A percentile compares a stretch with the other conserved stretches of the same genome.
Conservation (phyloP, 1,140 invertebrate genomes). For the Trialeurodes vaporariorum region DNA sequence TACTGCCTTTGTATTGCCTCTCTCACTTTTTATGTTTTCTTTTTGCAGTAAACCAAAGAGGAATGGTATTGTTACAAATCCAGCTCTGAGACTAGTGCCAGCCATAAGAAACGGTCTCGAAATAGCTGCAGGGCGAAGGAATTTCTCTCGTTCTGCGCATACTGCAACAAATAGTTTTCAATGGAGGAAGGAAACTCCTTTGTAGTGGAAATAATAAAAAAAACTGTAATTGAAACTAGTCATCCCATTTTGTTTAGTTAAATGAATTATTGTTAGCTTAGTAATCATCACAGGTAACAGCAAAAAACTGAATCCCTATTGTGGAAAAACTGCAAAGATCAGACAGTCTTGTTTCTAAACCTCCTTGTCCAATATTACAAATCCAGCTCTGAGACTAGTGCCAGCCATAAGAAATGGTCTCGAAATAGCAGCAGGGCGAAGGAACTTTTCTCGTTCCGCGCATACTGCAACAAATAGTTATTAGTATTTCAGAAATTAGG, state of each 20-base stretch:
- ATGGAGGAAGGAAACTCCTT: constrained; percentile 58
- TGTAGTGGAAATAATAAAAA: no score
- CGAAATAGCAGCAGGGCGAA: constrained; percentile 44
- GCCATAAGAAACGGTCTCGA: constrained; percentile 58
- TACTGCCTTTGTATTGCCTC: constrained; percentile 3
- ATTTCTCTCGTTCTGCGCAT: constrained; percentile 37
- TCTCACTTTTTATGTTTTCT: constrained; percentile 29
- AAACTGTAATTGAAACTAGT: no score
- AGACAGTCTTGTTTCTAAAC: no score
- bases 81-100: constrained; percentile 60
- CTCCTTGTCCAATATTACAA: constrained; percentile 82
- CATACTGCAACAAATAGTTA: constrained; percentile 43
- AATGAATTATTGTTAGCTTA: no score
- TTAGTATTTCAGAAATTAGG: no score
- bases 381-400: constrained; percentile 69
- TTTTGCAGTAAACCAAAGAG: constrained; percentile 52
- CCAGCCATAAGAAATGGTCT: constrained; percentile 55
- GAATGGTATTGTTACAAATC: constrained; percentile 85
- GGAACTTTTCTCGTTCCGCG: constrained; percentile 37
- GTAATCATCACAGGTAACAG: no score
- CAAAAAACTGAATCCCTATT: no score
- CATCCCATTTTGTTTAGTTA: no score
- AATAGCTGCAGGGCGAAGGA: constrained; percentile 40
- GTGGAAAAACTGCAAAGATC: no score
- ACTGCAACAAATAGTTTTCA: constrained; percentile 47